Evolutionary conservation across 2,113 vertebrate genomes (phyloP).

Genomic region (Calidris pygmaea): DNA sequence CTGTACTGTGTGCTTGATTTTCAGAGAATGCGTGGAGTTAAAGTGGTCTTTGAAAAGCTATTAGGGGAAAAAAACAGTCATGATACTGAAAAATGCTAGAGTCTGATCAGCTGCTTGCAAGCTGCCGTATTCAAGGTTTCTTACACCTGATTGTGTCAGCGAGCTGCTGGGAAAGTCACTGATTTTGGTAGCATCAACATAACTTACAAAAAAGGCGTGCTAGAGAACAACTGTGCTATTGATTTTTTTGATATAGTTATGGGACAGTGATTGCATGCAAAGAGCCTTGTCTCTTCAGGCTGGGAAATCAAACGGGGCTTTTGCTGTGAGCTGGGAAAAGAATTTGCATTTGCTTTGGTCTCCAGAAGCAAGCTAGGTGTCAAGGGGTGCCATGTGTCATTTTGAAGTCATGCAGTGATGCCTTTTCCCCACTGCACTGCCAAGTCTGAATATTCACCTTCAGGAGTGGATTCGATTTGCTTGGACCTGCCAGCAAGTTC

Average conservation of each 20-base stretch:
- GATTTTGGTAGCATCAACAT: not conserved
- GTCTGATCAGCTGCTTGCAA: not conserved
- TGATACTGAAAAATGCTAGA: not conserved
- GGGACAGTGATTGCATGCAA: fast-evolving
- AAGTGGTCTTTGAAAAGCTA: not conserved
- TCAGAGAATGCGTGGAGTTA: not conserved
- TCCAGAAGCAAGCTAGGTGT: not conserved
- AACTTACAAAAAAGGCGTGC: not conserved
- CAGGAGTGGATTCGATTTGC: not conserved
- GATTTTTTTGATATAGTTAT: not conserved
- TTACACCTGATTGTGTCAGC: not conserved
- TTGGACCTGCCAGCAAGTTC: not conserved
- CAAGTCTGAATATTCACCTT: not conserved
- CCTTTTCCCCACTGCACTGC: not conserved
- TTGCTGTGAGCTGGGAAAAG: not conserved
- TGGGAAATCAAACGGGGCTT: not conserved
- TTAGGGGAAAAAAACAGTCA: not conserved
- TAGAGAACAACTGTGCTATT: not conserved
- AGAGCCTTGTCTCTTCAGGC: not conserved
- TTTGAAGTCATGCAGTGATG: not conserved
- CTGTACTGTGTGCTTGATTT: not conserved
- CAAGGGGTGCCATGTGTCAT: not conserved
- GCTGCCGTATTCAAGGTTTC: not conserved
- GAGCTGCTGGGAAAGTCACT: not conserved
- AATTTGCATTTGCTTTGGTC: not conserved